phyloP scores from a whole-genome alignment of 2,888 invertebrate genomes.

The Crematogaster levior region DNA sequence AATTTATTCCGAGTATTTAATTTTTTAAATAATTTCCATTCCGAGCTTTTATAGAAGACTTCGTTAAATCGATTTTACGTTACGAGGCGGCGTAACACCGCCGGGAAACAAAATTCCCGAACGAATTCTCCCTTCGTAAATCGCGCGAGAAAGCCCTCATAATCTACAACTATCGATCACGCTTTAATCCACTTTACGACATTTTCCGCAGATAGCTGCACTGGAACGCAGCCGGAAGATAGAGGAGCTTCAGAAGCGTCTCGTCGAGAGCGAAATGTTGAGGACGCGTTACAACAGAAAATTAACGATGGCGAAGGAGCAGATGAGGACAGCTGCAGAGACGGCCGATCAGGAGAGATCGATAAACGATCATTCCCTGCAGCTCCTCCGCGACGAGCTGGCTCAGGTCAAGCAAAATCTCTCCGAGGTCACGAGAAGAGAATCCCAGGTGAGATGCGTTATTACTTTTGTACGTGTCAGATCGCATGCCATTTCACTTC shows the following conservation, averaged over 20 bases:
- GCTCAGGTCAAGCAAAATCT: constrained; percentile 91
- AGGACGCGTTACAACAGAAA: constrained; percentile 92
- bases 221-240: constrained; percentile 93
- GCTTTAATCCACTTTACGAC: constrained; percentile 61
- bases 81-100: neutral
- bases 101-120: constrained; percentile 23
- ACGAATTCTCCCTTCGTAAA: neutral
- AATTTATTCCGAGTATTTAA: neutral
- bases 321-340: constrained; percentile 89
- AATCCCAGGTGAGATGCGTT: constrained; percentile 88
- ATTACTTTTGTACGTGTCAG: neutral
- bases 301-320: constrained; percentile 91
- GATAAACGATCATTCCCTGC: constrained; percentile 90
- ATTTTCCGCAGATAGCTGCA: constrained; percentile 90
- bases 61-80: constrained; percentile 5
- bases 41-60: neutral
- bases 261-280: constrained; percentile 93
- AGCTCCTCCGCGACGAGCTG: constrained; percentile 91
- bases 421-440: constrained; percentile 90
- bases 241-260: constrained; percentile 93
- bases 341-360: constrained; percentile 90
- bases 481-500: neutral
- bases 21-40: neutral
- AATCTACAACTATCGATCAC: constrained; percentile 11
- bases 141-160: neutral